phyloP scores from a whole-genome alignment of 2,888 invertebrate genomes.

The Ennomos quercinarius region DNA sequence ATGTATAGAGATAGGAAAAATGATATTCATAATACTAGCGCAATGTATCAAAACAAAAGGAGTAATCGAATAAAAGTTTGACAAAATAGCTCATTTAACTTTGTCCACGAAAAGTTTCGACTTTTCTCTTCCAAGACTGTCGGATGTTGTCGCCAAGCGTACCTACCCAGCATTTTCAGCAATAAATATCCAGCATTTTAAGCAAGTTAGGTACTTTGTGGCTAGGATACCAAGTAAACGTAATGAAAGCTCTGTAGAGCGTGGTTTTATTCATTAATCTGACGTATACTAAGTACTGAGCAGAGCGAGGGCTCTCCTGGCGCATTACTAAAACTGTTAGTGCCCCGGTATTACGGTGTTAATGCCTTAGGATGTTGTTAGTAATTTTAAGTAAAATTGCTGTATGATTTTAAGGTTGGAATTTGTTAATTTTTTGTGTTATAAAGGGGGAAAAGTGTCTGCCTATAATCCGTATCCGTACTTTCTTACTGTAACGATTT shows the following conservation, averaged over 20 bases:
- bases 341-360: neutral
- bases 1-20: too few relatives aligned
- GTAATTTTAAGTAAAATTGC: neutral
- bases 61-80: too few relatives aligned
- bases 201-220: constrained; percentile 16
- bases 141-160: constrained; percentile 1
- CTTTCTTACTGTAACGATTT: too few relatives aligned
- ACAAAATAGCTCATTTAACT: too few relatives aligned
- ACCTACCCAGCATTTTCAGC: constrained; percentile 17
- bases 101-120: too few relatives aligned
- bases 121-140: too few relatives aligned
- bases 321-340: constrained; percentile 18
- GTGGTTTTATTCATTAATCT: constrained; percentile 38
- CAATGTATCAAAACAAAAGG: too few relatives aligned
- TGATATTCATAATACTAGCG: too few relatives aligned
- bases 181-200: neutral
- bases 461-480: too few relatives aligned
- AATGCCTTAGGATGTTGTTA: neutral
- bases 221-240: constrained; percentile 35
- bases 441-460: too few relatives aligned
- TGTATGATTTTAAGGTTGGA: too few relatives aligned
- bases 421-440: too few relatives aligned
- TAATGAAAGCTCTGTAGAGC: constrained; percentile 43
- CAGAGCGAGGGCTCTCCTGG: constrained; percentile 16
- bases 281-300: constrained; percentile 17